Base-by-base conservation (phyloP, 2,113 vertebrate genomes). In the Cyphomyrus discorhynchus region DNA sequence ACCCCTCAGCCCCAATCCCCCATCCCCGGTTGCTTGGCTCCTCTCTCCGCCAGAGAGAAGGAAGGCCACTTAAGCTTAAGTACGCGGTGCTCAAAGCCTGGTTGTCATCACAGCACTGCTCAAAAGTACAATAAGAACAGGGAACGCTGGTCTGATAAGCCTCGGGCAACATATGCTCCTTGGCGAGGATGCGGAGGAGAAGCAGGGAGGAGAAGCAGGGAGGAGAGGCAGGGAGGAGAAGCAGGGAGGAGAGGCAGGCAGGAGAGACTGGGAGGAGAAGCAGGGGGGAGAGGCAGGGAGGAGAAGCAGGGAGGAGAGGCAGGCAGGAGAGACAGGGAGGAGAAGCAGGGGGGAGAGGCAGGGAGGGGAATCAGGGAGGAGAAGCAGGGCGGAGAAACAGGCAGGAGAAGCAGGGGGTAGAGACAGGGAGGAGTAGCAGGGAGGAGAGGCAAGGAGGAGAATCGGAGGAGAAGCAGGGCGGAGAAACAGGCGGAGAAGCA, bases 241-340 rank as follows among this genome's bases (percentile, higher is more conserved):
- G 21, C 56, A n/a, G 19, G 6, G 5, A 35, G 31, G 77, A 45
- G 42, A 1, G 0, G 42, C 19, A 3, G 80, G n/a, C n/a, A n/a
- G n/a, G n/a, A n/a, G n/a, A n/a, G n/a, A n/a, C n/a, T n/a, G n/a
- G 8, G 1, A 6, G 17, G 52, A 53, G 17, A 5, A 0, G 6
- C 21, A 58, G 21, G 5, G 5, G 8, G 21, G 6, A 52, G 15
- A 19, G 0, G 19, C 19, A 56, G 19, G 19, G 0, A 15, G 4
- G 35, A 82, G 42, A 10, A 0, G 80, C 19, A 3, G 80, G 19
- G 15, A 5, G 13, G 46, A 47, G 46, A 47, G 0, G 2, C 49
- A 50, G 11, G 11, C 2, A 50, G 49, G 11, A 50, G 11, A 50
- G 0, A 11, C 10, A 3, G 49, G 49, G 11, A 49, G 47, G 10